A percentile compares a stretch with the other conserved stretches of the same genome.
phyloP scores from a whole-genome alignment of 1,140 invertebrate genomes.

The Papilio dardanus region DNA sequence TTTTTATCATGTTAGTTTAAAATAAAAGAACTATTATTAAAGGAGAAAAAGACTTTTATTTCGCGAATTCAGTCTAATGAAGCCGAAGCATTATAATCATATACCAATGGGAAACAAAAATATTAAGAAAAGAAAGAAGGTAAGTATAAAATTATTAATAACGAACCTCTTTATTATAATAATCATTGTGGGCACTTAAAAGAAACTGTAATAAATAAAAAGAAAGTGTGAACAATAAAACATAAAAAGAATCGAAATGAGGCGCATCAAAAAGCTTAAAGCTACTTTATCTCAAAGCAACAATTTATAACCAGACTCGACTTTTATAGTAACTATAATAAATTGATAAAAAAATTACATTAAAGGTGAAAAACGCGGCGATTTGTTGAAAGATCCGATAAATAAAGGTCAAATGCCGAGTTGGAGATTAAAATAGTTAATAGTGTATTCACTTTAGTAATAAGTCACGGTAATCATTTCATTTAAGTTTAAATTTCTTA shows the following conservation, averaged over 20 bases:
- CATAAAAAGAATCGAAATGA: slow-evolving; percentile 1
- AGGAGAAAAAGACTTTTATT: no score
- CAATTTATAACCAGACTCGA: slow-evolving; percentile 4
- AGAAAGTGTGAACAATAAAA: not conserved
- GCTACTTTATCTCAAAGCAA: slow-evolving; percentile 13
- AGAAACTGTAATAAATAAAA: not conserved
- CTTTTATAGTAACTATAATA: slow-evolving; percentile 23
- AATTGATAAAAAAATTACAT: slow-evolving; percentile 23
- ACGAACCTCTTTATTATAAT: not conserved
- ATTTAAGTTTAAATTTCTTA: slow-evolving; percentile 10
- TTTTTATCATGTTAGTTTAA: no score
- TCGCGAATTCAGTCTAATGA: no score
- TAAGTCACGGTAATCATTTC: slow-evolving; percentile 21
- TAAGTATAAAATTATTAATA: not conserved
- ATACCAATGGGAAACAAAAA: no score
- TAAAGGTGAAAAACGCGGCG: slow-evolving; percentile 20
- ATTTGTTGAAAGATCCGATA: slow-evolving; percentile 35
- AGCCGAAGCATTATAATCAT: no score
- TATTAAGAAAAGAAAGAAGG: not conserved
- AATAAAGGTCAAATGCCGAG: slow-evolving; percentile 34
- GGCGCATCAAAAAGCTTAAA: not conserved
- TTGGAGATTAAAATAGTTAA: slow-evolving; percentile 36
- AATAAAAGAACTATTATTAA: no score
- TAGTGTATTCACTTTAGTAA: slow-evolving; percentile 30
- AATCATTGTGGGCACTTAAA: not conserved